Base-by-base conservation (phyloP, 2,797 vertebrate genomes). In the Choloepus didactylus region DNA sequence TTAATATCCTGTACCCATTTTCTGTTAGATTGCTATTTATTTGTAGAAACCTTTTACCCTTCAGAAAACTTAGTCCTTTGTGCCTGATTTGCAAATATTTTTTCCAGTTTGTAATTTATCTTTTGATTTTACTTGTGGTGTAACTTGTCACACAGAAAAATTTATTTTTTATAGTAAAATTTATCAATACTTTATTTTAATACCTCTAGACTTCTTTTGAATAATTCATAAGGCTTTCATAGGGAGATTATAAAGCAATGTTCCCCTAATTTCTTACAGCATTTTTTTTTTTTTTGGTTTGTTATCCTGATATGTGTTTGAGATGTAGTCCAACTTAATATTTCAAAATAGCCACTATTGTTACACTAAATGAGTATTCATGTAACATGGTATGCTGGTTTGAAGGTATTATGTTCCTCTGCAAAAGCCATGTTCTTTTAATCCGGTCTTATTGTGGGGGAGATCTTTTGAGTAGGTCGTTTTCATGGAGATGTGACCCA, bases 1-100 rank as follows among this genome's bases (percentile, higher is more conserved):
- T 73, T 76, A 66, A 81, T 60, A 66, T 11, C 15, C 9, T 51
- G 54, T 51, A 19, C 31, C 54, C 29, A 75, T 75, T 88, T 89
- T 91, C 62, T 79, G 69, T 76, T 64, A 59, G 35, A 51, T 76
- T 89, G 14, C 9, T 87, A n/a, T 69, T 76, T 38, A 89, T 92
- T 89, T 51, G 41, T 31, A 86, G 73, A 38, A 76, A 29, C 23
- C 41, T 83, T 93, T 94, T 76, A 60, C 31, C 21, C 72, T 89
- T 86, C 60, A 51, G 23, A 86, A 56, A 95, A 89, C 54, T 76
- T 62, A 86, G 21, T 67, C 25, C 38, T 77, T 81, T 76, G 5
- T 72, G 49, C 77, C 31, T 82, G 41, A 72, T 77, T 77, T 82
- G 54, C 9, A 91, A 66, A 44, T 25, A 81, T 85, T 38, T 77